A percentile compares a stretch with the other conserved stretches of the same genome.
phyloP scores from a whole-genome alignment of 2,113 vertebrate species.

The Cryptotis parvus region DNA sequence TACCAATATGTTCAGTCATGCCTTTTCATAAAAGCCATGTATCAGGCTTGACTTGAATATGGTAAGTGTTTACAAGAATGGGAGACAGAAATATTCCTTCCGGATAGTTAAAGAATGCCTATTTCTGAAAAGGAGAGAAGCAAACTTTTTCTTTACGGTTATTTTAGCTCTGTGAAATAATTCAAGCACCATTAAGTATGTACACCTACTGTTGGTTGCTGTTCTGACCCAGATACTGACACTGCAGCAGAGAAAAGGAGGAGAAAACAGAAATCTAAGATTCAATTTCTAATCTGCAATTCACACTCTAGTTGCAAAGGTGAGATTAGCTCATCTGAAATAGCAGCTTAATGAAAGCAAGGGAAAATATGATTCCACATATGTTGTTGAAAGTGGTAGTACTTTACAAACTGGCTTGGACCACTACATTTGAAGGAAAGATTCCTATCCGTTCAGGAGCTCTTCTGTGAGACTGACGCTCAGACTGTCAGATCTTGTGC shows the following conservation, averaged over 20 bases:
- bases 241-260: too few relatives aligned
- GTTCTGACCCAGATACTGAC: neutral
- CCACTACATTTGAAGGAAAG: neutral
- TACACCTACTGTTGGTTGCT: neutral
- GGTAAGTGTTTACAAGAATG: neutral
- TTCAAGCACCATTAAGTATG: neutral
- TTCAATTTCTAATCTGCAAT: neutral
- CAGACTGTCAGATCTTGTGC: neutral
- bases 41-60: neutral
- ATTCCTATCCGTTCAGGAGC: neutral
- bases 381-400: neutral
- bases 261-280: neutral
- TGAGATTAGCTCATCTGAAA: neutral
- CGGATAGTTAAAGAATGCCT: neutral
- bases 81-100: neutral
- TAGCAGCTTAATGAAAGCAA: constrained; percentile 8
- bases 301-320: neutral
- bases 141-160: neutral
- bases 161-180: neutral
- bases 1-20: too few relatives aligned
- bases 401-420: neutral
- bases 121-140: neutral
- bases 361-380: neutral
- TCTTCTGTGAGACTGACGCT: neutral
- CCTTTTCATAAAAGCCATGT: neutral